phyloP scores from a whole-genome alignment of 1,140 invertebrate species.

The Aphis gossypii region DNA sequence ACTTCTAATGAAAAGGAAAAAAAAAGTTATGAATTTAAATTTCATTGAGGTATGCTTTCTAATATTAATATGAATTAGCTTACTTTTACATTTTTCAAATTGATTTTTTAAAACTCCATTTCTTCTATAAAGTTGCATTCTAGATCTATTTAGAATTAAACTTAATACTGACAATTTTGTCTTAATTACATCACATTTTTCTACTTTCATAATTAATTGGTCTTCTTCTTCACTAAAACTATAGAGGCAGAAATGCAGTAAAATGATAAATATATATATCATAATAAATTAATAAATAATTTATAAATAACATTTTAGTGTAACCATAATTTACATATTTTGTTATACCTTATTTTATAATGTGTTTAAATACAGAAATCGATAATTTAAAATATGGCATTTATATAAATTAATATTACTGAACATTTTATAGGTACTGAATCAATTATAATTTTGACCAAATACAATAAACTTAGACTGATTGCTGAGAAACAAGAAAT shows the following conservation, averaged over 20 bases:
- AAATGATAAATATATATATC: not conserved
- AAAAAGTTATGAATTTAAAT: not conserved
- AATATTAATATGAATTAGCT: not conserved
- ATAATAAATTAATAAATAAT: not conserved
- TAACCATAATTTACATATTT: too few relatives aligned
- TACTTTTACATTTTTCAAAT: not conserved
- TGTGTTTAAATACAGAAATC: not conserved
- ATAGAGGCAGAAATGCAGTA: not conserved
- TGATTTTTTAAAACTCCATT: not conserved
- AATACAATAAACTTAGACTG: too few relatives aligned
- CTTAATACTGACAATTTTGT: constrained; percentile 25
- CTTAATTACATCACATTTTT: constrained; percentile 17
- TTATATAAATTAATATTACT: not conserved
- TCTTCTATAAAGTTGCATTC: constrained; percentile 26
- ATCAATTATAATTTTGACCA: too few relatives aligned
- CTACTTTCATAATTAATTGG: constrained; percentile 25
- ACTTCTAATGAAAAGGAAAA: constrained; percentile 12
- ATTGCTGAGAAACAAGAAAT: too few relatives aligned
- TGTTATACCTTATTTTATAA: not conserved
- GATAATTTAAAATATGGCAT: too few relatives aligned
- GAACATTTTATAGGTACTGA: too few relatives aligned
- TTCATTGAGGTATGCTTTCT: not conserved
- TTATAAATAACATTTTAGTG: too few relatives aligned
- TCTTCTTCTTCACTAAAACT: constrained; percentile 42
- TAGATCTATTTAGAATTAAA: constrained; percentile 38